A percentile compares a stretch with the other conserved stretches of the same genome.
phyloP scores from a whole-genome alignment of 1,140 invertebrate genomes.

The Aphelinus certus region DNA sequence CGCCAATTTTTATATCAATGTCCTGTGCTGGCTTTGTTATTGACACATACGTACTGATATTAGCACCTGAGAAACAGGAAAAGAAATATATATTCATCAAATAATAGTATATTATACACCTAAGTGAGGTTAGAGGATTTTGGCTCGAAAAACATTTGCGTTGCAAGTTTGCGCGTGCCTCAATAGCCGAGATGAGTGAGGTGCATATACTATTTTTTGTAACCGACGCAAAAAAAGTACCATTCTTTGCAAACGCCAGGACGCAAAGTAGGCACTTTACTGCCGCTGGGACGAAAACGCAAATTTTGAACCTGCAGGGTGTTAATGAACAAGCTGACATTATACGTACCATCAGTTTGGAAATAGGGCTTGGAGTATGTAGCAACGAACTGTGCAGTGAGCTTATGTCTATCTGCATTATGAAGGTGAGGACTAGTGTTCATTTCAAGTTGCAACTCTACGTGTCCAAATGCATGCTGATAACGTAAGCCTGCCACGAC shows the following conservation, averaged over 20 bases:
- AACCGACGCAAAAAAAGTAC: too few relatives aligned
- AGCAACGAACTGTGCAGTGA: slow-evolving; percentile 67
- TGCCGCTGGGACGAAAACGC: too few relatives aligned
- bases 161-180: too few relatives aligned
- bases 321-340: too few relatives aligned
- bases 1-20: slow-evolving; percentile 63
- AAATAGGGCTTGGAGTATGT: slow-evolving; percentile 67
- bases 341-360: slow-evolving; percentile 44
- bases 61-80: slow-evolving; percentile 52
- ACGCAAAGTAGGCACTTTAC: too few relatives aligned
- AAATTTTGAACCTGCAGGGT: too few relatives aligned
- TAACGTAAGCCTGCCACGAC: slow-evolving; percentile 74
- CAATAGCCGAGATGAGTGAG: too few relatives aligned
- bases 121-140: too few relatives aligned
- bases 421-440: slow-evolving; percentile 64
- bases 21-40: slow-evolving; percentile 64
- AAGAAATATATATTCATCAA: background rate
- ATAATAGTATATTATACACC: too few relatives aligned
- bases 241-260: too few relatives aligned
- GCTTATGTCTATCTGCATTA: slow-evolving; percentile 66
- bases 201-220: too few relatives aligned
- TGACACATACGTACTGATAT: slow-evolving; percentile 60
- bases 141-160: too few relatives aligned
- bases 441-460: slow-evolving; percentile 67
- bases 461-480: slow-evolving; percentile 67